Evolutionary conservation across 2,797 vertebrate genomes (phyloP).

Genomic region (Euphonia xanthogaster): DNA sequence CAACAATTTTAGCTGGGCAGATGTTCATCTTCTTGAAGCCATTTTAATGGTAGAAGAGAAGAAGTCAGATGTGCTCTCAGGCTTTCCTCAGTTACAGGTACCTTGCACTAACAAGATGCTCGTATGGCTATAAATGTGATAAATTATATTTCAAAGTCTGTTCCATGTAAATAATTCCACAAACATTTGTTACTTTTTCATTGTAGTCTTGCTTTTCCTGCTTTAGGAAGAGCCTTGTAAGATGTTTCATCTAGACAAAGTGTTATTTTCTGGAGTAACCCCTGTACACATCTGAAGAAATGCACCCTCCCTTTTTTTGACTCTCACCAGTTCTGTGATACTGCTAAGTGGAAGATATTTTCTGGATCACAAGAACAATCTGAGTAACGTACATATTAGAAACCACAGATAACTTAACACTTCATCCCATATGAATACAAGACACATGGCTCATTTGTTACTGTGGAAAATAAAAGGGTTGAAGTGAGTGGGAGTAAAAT

Average conservation of each 20-base stretch:
- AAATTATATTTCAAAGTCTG: not conserved
- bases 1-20: slow-evolving; percentile 82
- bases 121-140: not conserved
- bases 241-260: not conserved
- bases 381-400: not conserved
- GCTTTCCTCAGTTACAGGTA: slow-evolving; percentile 84
- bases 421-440: not conserved
- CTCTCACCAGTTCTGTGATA: not conserved
- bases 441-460: not conserved
- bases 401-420: not conserved
- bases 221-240: not conserved
- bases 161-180: not conserved
- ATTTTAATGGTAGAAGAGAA: slow-evolving; percentile 89
- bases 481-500: not conserved
- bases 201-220: not conserved
- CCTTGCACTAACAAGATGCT: not conserved
- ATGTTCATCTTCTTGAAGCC: slow-evolving; percentile 85
- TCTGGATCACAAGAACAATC: not conserved
- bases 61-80: slow-evolving; percentile 74
- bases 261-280: not conserved
- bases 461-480: not conserved
- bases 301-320: not conserved
- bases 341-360: not conserved
- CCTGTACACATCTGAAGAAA: not conserved
- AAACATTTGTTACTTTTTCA: not conserved